Percentiles rank a stretch among this genome's conserved stretches.
Conservation (phyloP, 2,888 invertebrate genomes). For the Congeria kusceri region DNA sequence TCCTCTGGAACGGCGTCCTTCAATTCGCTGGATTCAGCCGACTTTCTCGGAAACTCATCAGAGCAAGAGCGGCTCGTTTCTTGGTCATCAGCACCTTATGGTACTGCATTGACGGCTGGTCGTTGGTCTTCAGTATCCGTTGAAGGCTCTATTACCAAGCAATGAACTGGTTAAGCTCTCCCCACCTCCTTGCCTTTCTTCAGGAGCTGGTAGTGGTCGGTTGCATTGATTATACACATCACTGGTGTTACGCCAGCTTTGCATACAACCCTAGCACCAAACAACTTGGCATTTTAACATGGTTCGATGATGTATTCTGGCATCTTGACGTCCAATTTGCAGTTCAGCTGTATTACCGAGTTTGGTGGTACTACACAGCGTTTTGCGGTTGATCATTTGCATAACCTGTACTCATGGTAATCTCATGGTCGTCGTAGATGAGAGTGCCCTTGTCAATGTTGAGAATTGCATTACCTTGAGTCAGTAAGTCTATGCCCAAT, state of each 20-base stretch:
- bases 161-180: conserved; percentile 3
- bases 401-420: background rate
- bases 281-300: background rate
- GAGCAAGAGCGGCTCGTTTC: no score
- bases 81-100: no score
- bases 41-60: no score
- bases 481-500: conserved; percentile 28
- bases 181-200: conserved; percentile 11
- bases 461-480: background rate
- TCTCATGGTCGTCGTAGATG: background rate
- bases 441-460: conserved; percentile 20
- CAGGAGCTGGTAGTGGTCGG: background rate
- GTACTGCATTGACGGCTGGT: no score
- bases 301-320: conserved; percentile 35
- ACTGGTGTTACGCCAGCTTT: background rate
- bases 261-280: conserved; percentile 6
- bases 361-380: conserved; percentile 23
- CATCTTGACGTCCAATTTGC: conserved; percentile 4
- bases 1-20: no score
- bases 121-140: no score
- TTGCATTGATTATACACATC: conserved; percentile 11
- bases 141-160: background rate
- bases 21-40: no score
- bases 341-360: conserved; percentile 4
- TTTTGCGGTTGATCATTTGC: background rate